Conservation (phyloP, 1,140 invertebrate genomes). For the Zaprionus davidi region DNA sequence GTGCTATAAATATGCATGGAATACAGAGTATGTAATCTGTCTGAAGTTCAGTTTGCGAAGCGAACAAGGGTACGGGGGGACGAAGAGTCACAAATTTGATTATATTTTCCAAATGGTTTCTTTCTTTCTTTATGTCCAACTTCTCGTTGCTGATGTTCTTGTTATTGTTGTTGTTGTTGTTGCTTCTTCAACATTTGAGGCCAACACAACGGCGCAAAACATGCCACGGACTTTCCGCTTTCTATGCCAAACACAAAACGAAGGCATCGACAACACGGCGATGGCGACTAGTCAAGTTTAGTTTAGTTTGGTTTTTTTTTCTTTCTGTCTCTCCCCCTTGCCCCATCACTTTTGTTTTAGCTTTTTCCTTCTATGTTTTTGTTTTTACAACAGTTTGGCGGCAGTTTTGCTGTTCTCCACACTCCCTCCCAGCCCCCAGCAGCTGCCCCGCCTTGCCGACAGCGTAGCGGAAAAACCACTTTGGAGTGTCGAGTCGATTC, state of each 20-base stretch:
- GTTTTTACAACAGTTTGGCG: constrained; percentile 48
- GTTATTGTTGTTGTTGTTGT: constrained; percentile 23
- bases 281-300: constrained; percentile 42
- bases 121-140: constrained; percentile 30
- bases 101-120: constrained; percentile 76
- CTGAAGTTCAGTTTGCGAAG: constrained; percentile 24
- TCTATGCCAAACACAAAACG: constrained; percentile 41
- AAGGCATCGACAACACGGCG: constrained; percentile 27
- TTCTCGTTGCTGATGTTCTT: constrained; percentile 6
- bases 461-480: constrained; percentile 17
- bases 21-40: constrained; percentile 44
- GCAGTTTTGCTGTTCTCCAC: constrained; percentile 24
- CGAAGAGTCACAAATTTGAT: constrained; percentile 57
- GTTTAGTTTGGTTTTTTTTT: constrained; percentile 5
- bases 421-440: not conserved
- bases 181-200: constrained; percentile 44
- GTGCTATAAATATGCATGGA: constrained; percentile 66
- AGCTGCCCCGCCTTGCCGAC: not conserved
- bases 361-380: constrained; percentile 27
- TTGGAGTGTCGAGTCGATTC: constrained; percentile 8
- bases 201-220: constrained; percentile 50
- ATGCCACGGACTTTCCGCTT: constrained; percentile 60
- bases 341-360: not conserved
- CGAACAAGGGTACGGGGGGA: constrained; percentile 9
- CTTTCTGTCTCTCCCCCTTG: not conserved